Base-by-base conservation (phyloP, 1,140 invertebrate genomes). In the Sipha flava region DNA sequence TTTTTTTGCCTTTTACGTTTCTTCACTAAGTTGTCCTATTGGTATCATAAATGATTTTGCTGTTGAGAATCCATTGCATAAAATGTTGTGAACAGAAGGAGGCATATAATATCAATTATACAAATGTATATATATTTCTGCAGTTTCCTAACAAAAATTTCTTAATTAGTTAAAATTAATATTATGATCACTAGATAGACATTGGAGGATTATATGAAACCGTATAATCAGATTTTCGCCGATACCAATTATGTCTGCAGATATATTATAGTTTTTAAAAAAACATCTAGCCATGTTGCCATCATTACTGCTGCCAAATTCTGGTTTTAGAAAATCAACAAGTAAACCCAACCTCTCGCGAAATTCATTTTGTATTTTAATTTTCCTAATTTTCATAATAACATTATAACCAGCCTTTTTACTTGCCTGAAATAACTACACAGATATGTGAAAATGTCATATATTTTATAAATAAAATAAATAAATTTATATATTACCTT, bases 161-260 rank as follows among this genome's bases (percentile, higher is more conserved):
- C 81, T 68, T 80, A 84, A 84, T 47, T 34, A 66, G 16, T 82
- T 80, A 1, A 31, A 4, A 59, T 82, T 73, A n/a, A 82, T 79
- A 21, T 52, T 34, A 68, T 45, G 79, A 64, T 59, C 83, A 85
- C 85, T 83, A 84, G 81, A 80, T 70, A 83, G 80, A 66, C 81
- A 81, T 81, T 84, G 82, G 40, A 84, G 81, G 80, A 85, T 83
- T 62, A 82, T 79, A 79, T 82, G 66, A 81, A 85, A 84, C 80
- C 83, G 81, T 75, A 79, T 81, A 37, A 85, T 84, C 66, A 85
- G 43, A 68, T 80, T 82, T 84, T 82, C 81, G 84, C 86, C 83
- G 66, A 84, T 79, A 16, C 83, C 84, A 21, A 80, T 85, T 52
- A 86, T 85, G 75, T 81, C 62, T 70, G 83, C 81, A 70, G 83